Base-by-base conservation (phyloP, 1,140 invertebrate species). In the Rhopalosiphum maidis region DNA sequence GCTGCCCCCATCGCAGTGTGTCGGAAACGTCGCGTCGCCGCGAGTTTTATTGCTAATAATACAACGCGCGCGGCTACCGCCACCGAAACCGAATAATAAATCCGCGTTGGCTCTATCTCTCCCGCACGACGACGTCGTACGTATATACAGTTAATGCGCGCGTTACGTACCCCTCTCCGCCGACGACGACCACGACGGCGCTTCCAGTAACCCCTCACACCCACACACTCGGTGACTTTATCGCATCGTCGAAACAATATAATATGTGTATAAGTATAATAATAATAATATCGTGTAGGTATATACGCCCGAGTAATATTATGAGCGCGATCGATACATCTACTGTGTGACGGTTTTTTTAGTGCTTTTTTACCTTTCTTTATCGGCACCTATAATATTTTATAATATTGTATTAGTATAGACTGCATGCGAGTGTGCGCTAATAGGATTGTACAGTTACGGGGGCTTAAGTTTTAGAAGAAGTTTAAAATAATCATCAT, bases 21-120 rank as follows among this genome's bases (percentile, higher is more conserved):
- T 90, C 89, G 89, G 89, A 30, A 60, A 90, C 91, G 77, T 92
- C 91, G 48, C 91, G 82, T 93, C 82, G 91, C 82, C 91, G 82
- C 82, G 82, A 68, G 89, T 90, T 90, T 90, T 90, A 90, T 93
- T 85, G 82, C 48, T 54, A 86, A 83, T 51, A 85, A 93, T 77
- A 77, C 54, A 83, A 92, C 68, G 68, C 48, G 82, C 35, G 37
- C 35, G 91, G n/a, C 88, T 37, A 54, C 89, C n/a, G 25, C 87
- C 87, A 30, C 48, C 48, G 48, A 51, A 55, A 83, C 90, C 46
- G 82, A 82, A 92, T 93, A 93, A 93, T 86, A 85, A 93, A 93
- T 93, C 91, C 82, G 91, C 48, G 41, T 92, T 83, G 91, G 91
- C 89, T 37, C 54, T 90, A 68, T 68, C 51, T 54, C 46, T 54